phyloP scores from a whole-genome alignment of 2,113 vertebrate genomes.

The Myotis brandtii region DNA sequence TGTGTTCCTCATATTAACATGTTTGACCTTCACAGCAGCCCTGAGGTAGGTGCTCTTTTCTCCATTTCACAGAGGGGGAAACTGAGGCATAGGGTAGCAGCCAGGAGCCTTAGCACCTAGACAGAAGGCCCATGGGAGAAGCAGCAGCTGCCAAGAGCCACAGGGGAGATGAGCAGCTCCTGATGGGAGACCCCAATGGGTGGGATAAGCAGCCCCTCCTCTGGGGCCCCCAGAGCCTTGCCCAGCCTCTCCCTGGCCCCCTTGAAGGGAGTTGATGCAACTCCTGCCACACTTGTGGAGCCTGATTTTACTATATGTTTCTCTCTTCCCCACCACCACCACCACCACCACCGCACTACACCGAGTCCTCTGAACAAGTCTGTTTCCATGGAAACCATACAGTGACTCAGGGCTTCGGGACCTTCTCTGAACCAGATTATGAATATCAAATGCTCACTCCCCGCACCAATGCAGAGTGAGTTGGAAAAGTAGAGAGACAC shows the following conservation, averaged over 20 bases:
- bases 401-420: conserved; percentile 91
- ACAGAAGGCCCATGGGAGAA: not conserved
- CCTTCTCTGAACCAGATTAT: conserved; percentile 86
- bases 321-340: conserved; percentile 65
- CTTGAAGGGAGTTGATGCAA: conserved; percentile 10
- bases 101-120: not conserved
- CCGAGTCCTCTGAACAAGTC: conserved; percentile 84
- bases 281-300: conserved; percentile 75
- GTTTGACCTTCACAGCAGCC: conserved; percentile 40
- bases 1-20: accelerated
- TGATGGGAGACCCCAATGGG: not conserved
- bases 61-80: conserved; percentile 24
- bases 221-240: not conserved
- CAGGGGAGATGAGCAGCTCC: too few species aligned
- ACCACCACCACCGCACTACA: conserved; percentile 75
- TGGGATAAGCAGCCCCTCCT: not conserved
- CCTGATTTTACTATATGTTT: conserved; percentile 77
- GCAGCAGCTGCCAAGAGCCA: not conserved
- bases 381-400: conserved; percentile 90
- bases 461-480: conserved; percentile 61
- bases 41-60: not conserved
- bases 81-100: not conserved
- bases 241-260: not conserved
- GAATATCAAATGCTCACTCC: conserved; percentile 79
- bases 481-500: conserved; percentile 50